Evolutionary conservation across 2,888 invertebrate species (phyloP), one percentile per base, ranked within the genome.

Genomic region (Boloria selene): DNA sequence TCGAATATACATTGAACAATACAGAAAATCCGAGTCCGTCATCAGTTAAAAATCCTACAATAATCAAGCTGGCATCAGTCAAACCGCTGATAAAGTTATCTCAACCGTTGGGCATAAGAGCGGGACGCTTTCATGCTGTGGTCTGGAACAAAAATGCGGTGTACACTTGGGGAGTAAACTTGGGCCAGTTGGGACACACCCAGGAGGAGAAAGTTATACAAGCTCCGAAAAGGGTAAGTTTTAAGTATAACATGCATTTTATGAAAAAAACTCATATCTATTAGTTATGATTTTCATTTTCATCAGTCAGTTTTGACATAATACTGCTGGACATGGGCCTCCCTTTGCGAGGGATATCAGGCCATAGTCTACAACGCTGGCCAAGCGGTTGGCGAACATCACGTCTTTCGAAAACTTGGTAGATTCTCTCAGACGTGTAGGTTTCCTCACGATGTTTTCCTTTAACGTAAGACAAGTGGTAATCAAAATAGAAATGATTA

Each of bases 141-240:
- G 94, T 94, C 14, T 93, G 95, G 94, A 93, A 94, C 81, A 67
- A 83, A 0, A 83, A 92, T 38, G 92, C 92, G 0, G 84, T 97
- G 0, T 97, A 94, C 82, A 95, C 96, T 0, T 97, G 96, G 95
- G 98, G 98, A 1, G 88, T 94, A 3, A 97, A 98, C 87, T 93
- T 94, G 61, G 98, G 98, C 0, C 97, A 98, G 79, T 86, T 97
- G 75, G 97, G 97, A 1, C 95, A 95, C 72, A 88, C 87, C 70
- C 92, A 87, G 80, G 85, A 86, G 16, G 92, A 93, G 14, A 88
- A 85, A 70, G 68, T 85, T 3, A 82, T 94, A 0, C 69, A 87
- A 0, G 73, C 81, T 0, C 94, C 94, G 0, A 94, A 91, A 79
- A 74, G 84, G 74, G 93, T 94, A 14, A 84, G 82, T 73, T 7